Evolutionary conservation across 2,888 invertebrate genomes (phyloP).

Genomic region (Brenthis ino): DNA sequence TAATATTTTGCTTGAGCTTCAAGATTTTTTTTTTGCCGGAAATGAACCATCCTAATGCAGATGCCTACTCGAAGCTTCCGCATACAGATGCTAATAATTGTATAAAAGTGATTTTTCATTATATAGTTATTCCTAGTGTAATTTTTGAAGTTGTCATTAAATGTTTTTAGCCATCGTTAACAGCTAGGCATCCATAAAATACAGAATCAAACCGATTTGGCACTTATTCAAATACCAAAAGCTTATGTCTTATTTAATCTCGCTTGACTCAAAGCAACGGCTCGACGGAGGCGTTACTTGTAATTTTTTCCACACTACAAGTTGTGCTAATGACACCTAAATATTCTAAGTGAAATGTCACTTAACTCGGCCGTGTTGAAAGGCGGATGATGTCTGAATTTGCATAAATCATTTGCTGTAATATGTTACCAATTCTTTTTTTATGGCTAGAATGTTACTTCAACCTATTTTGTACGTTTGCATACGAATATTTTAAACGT

Average conservation of each 20-base stretch:
- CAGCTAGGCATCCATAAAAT: background rate
- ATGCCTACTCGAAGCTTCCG: no score
- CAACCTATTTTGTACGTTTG: no score
- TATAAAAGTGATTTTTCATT: no score
- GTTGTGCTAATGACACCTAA: slow-evolving; percentile 44
- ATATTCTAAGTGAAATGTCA: slow-evolving; percentile 46
- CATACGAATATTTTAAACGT: background rate
- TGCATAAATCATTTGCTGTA: slow-evolving; percentile 32
- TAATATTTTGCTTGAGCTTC: no score
- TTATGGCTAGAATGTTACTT: background rate
- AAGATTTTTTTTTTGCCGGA: no score
- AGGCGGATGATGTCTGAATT: slow-evolving; percentile 22
- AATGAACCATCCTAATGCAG: no score
- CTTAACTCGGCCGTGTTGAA: slow-evolving; percentile 32
- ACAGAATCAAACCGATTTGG: slow-evolving; percentile 4
- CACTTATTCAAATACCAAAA: slow-evolving; percentile 6
- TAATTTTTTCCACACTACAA: slow-evolving; percentile 31
- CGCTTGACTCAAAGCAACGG: background rate
- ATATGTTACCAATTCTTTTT: slow-evolving; percentile 1
- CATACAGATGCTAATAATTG: no score
- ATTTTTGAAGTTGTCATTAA: no score
- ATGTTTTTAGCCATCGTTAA: no score
- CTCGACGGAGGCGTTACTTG: slow-evolving; percentile 1
- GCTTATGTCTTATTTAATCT: background rate
- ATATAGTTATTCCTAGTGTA: no score